Evolutionary conservation across 2,888 invertebrate species (phyloP), one percentile per base, ranked within the genome.

Genomic region (Scaptomyza flava): DNA sequence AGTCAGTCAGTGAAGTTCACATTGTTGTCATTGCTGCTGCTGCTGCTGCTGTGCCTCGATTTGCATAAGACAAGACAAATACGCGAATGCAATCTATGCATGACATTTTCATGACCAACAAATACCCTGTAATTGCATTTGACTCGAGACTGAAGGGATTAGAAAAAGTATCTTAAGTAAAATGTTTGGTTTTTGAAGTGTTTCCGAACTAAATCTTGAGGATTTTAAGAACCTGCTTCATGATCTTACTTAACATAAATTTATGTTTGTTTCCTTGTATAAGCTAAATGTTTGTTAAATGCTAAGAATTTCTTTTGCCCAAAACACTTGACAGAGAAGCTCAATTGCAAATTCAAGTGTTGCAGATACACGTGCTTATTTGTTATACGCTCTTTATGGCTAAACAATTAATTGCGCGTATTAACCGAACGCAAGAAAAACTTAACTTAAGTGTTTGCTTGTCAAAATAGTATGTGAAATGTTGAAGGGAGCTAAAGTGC

Each of bases 11-110:
- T 62, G 67, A 78, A 77, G 67, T 75, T 57, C 63, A 63, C 53
- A 53, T 63, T 72, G 47, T 42, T 76, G 69, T 54, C 54, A 52
- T 6, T 27, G 27, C 27, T 6, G 27, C 57, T 51, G 27, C 27
- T 6, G 27, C 57, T 51, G 51, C 48, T 72, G 59, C 48, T 64
- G 59, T 48, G 58, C 54, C 56, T 34, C 57, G 52, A 83, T 84
- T 85, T 79, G 79, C 85, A 81, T 85, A 85, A 73, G 68, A 63
- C 77, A 17, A 41, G 17, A 41, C 9, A 71, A 54, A 45, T 58
- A 53, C 43, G 59, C 54, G 12, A 50, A 43, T 54, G 42, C 52
- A 17, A 33, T 3, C 5, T 9, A 6, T 2, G 12, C 36, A 11
- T 0, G 7, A 41, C 12, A 7, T 33, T 9, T 38, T 43, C 30